These are phyloP conservation scores for Philereme vetulata DNA, from an alignment of 2,888 invertebrate species.

Conservation along the genomic window DNA sequence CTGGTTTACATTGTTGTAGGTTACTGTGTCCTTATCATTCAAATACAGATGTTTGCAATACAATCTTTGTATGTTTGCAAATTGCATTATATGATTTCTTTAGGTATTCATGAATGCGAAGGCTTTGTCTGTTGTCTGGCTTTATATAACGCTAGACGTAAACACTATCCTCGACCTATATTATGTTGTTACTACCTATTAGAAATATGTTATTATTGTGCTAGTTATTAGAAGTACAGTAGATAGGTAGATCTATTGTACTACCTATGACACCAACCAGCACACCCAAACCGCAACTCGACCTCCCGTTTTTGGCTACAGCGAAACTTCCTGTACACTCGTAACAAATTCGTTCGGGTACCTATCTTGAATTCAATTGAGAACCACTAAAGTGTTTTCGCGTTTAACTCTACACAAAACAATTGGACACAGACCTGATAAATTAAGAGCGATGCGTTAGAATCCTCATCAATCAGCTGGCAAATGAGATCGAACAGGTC, in stretches of 20 bases:
- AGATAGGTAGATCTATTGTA: no score
- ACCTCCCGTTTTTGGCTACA: not conserved
- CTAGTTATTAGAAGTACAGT: no score
- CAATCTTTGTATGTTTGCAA: no score
- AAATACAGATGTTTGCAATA: slow-evolving; percentile 4
- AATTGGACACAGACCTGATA: slow-evolving; percentile 11
- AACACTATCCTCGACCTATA: not conserved
- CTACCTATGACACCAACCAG: no score
- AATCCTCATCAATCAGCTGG: slow-evolving; percentile 25
- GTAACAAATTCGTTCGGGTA: not conserved
- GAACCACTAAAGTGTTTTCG: slow-evolving; percentile 1
- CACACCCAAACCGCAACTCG: not conserved
- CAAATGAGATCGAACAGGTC: slow-evolving; percentile 29
- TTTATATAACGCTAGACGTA: not conserved
- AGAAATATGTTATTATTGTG: no score
- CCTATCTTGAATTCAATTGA: slow-evolving; percentile 3
- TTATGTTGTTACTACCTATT: no score
- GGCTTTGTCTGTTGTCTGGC: no score
- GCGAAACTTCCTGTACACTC: not conserved
- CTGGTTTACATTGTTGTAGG: slow-evolving; percentile 16
- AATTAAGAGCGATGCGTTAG: slow-evolving; percentile 18
- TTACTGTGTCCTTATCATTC: slow-evolving; percentile 20
- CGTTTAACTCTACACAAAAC: slow-evolving; percentile 11
- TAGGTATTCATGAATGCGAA: not conserved
- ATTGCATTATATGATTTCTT: slow-evolving; percentile 3